Evolutionary conservation across 2,888 invertebrate genomes (phyloP), one percentile per base, ranked within the genome.

Genomic region (Conomelus anceps): DNA sequence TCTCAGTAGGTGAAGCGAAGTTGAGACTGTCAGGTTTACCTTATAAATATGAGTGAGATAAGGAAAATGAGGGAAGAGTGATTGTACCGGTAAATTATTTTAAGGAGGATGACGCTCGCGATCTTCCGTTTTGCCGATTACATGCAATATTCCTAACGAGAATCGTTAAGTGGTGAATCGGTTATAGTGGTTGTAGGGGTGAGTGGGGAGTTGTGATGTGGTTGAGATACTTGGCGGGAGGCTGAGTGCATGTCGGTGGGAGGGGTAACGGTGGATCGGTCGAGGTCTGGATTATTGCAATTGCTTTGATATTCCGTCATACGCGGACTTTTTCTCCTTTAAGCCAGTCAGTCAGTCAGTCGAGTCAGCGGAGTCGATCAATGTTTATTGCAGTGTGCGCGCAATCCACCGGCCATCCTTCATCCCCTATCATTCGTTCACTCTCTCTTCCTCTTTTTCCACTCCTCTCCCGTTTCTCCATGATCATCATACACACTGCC

Each of bases 251-350:
- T 9, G 11, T 24, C 20, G 86, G 22, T 23, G 26, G 20, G 29
- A 6, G 24, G 22, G 13, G 24, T n/a, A 11, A 41, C n/a, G 17
- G 86, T 20, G 24, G 86, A 84, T 22, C 84, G 84, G 84, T n/a
- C n/a, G 63, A 63, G 63, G 63, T n/a, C 13, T 84, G 84, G 88
- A 88, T 88, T 88, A 88, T 88, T 88, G 88, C 88, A 88, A 88
- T 88, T 88, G 88, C 88, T 88, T 88, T 88, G 88, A 88, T 84
- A 88, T 86, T 86, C 86, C 86, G 29, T 29, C 86, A 86, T 86
- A 86, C 26, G 29, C 26, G 84, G 88, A 88, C 88, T 88, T 88
- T 85, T 88, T 88, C 88, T 88, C 84, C 87, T 87, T 87, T 87
- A 87, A 87, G 29, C 87, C 87, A 87, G 23, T 20, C 88, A 26